Percentiles rank a stretch among this genome's conserved stretches.
phyloP scores from a whole-genome alignment of 2,113 vertebrate species.

The Microtus montanus region DNA sequence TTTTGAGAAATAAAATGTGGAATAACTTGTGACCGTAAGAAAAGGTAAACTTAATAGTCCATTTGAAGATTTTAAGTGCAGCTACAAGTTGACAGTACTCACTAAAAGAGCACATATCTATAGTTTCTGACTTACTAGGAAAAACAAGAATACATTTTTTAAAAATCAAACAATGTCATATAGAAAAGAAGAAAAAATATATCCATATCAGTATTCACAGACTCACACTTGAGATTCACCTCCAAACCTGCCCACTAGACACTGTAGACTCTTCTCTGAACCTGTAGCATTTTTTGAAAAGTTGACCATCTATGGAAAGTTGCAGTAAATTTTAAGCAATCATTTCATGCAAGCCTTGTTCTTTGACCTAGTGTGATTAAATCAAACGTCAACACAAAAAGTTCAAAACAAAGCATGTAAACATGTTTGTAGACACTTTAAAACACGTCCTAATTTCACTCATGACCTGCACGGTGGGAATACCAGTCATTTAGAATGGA shows the following conservation, averaged over 20 bases:
- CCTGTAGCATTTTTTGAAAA: background rate
- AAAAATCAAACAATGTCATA: background rate
- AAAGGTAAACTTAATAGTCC: background rate
- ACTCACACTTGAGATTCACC: fast-evolving
- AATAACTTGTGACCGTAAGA: background rate
- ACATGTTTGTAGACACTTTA: background rate
- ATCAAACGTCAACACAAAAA: background rate
- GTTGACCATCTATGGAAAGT: background rate
- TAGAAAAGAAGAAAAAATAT: background rate
- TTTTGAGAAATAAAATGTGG: background rate
- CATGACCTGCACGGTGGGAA: background rate
- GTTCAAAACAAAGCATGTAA: slow-evolving; percentile 15
- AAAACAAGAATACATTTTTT: background rate
- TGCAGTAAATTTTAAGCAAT: background rate
- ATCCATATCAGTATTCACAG: background rate
- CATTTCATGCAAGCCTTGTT: background rate
- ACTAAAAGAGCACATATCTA: background rate
- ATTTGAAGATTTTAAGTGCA: background rate
- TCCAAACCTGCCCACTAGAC: background rate
- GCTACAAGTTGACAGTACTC: background rate
- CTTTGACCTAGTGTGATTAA: slow-evolving; percentile 46
- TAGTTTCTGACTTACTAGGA: background rate
- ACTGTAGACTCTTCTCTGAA: background rate
- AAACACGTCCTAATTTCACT: too few species aligned
- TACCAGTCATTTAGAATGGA: background rate